Evolutionary conservation across 1,140 invertebrate genomes (phyloP), one percentile per base, ranked within the genome.

Genomic region (Tyrophagus putrescentiae): DNA sequence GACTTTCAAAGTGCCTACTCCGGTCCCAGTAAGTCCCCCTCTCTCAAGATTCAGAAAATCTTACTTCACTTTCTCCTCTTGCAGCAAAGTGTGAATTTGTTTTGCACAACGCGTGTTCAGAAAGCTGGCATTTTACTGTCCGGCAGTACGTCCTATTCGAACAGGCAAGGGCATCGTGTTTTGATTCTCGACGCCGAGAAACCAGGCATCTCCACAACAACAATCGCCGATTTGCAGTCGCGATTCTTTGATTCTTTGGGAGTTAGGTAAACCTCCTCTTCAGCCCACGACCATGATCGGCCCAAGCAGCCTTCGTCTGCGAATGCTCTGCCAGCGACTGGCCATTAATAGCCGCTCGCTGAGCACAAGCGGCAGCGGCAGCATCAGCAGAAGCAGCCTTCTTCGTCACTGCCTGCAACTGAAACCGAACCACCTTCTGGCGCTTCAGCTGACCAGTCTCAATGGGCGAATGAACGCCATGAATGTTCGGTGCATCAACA

Each of bases 401-500:
- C 25, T n/a, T 31, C 21, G 11, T 50, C 21, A 50, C 16, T 34
- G 25, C 25, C 27, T 21, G 31, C 7, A 48, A 48, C 13, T 39
- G 36, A 13, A 39, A 21, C 31, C 45, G 31, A 13, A 21, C 18
- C 23, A 25, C 18, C 45, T 48, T 48, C 45, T 7, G n/a, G n/a
- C n/a, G n/a, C n/a, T n/a, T n/a, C n/a, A n/a, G n/a, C n/a, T n/a
- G n/a, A n/a, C n/a, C n/a, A n/a, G n/a, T n/a, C n/a, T n/a, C n/a
- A n/a, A n/a, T n/a, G n/a, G n/a, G 18, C 45, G 21, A 48, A 25
- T 48, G 45, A 16, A 41, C 56, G 28, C 16, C 56, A 9, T 23
- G 32, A 33, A 57, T 6, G n/a, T 23, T 6, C 36, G 57, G 23
- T 7, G 16, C 9, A 59, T 59, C 27, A 59, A 59, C 21, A 59